Base-by-base conservation (phyloP, 2,888 invertebrate species). In the Pheosia gnoma region DNA sequence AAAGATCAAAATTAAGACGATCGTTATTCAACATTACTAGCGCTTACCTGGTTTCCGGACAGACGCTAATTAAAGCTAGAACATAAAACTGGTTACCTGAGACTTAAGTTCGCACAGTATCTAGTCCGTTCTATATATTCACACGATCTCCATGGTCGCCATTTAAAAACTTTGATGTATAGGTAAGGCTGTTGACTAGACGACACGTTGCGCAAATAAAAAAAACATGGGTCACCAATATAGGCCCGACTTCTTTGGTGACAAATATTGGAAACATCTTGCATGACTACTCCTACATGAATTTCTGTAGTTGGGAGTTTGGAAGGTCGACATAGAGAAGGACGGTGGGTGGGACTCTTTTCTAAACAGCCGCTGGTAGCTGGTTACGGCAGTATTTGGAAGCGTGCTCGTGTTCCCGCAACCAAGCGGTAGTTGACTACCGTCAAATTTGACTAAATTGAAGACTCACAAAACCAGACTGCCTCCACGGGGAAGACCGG, bases 251-350 rank as follows among this genome's bases (percentile, higher is more conserved):
- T 51, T 11, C 51, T 51, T 5, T 5, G 51, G 13, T 25, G 51
- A 51, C 25, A 51, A 13, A 51, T 51, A 51, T 51, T 51, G 25
- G 51, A 51, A 51, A 51, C 6, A 51, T 51, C 51, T 51, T 25
- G 25, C 10, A 45, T 45, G 43, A 10, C 11, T 4, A 47, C 45
- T 47, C 11, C 45, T 47, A 47, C n/a, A 4, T 47, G n/a, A n/a
- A 47, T n/a, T 11, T n/a, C 45, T 4, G 4, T 11, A 47, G 11
- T 10, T 47, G 45, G 11, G 4, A 47, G 10, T 25, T 25, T 25
- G 25, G 25, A 25, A 25, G 25, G 25, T 25, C 25, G 2, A 25
- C 25, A 0, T 25, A 25, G 25, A 25, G 25, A 25, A 25, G 25
- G 25, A 25, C 25, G 25, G 25, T 25, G n/a, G n/a, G n/a, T n/a